These are phyloP conservation scores for Coptodon rendalli DNA, from an alignment of 2,113 vertebrate genomes.

Conservation along the genomic window DNA sequence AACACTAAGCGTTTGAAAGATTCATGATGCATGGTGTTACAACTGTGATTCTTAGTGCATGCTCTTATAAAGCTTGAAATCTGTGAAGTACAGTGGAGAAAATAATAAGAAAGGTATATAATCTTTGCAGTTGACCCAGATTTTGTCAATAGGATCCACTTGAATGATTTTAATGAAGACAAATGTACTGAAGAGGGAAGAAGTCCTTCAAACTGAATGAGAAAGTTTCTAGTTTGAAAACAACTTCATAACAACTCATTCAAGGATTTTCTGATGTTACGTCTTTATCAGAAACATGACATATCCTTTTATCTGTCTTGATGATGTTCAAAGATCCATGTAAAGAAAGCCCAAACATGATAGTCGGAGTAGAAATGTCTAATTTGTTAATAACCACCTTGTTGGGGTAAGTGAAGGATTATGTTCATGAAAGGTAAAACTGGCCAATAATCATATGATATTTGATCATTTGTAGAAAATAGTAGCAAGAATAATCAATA, in stretches of 20 bases:
- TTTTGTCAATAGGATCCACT: neutral
- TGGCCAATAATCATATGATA: neutral
- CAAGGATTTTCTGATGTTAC: neutral
- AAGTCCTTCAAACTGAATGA: neutral
- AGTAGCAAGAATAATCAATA: neutral
- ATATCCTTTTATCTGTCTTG: neutral
- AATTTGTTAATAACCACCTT: neutral
- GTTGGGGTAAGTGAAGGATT: neutral
- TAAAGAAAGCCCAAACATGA: neutral
- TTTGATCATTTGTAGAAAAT: neutral
- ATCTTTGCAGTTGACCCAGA: neutral
- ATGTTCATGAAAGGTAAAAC: neutral
- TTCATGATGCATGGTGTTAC: neutral
- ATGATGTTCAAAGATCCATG: accelerated
- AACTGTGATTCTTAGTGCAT: neutral
- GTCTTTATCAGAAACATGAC: neutral
- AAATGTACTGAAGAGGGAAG: neutral
- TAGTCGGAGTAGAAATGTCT: neutral
- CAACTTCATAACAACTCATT: neutral
- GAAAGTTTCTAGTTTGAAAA: neutral
- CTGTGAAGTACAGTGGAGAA: accelerated
- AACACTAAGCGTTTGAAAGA: neutral
- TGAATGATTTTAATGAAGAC: neutral
- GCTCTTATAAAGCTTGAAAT: neutral
- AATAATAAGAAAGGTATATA: neutral